Conservation (phyloP, 2,113 vertebrate genomes). For the Hemibates koningsi region DNA sequence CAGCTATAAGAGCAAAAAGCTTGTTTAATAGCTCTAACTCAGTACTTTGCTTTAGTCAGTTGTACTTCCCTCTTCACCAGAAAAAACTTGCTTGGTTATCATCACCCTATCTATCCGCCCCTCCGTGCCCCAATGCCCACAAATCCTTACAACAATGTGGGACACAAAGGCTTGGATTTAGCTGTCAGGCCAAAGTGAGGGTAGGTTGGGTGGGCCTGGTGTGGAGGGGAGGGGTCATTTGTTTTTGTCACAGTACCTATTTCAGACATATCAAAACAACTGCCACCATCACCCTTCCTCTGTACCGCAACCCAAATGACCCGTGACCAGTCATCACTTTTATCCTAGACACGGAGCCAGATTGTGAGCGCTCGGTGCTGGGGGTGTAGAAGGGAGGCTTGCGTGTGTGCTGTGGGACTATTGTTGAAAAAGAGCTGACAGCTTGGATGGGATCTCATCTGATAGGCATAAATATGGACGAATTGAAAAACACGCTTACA, state of each 20-base stretch:
- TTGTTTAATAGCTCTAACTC: neutral
- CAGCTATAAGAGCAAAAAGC: neutral
- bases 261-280: conserved; percentile 64
- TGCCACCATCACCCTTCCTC: conserved; percentile 3
- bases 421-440: conserved; percentile 65
- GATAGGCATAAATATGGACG: conserved; percentile 37
- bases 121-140: conserved; percentile 48
- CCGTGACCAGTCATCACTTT: conserved; percentile 63
- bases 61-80: conserved; percentile 8
- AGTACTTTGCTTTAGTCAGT: neutral
- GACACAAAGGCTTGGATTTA: conserved; percentile 72
- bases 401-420: neutral
- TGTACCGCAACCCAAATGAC: conserved; percentile 20
- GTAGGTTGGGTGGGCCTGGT: neutral
- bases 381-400: neutral
- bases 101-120: conserved; percentile 10
- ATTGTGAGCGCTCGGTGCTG: neutral
- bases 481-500: conserved; percentile 11
- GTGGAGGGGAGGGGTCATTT: conserved; percentile 43
- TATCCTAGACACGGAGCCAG: conserved; percentile 46
- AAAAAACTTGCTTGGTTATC: conserved; percentile 51
- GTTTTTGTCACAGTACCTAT: conserved; percentile 56
- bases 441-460: conserved; percentile 23
- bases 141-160: conserved; percentile 67
- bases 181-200: conserved; percentile 37